Conservation (phyloP, 2,113 vertebrate genomes). For the Chlorodrepanis virens region DNA sequence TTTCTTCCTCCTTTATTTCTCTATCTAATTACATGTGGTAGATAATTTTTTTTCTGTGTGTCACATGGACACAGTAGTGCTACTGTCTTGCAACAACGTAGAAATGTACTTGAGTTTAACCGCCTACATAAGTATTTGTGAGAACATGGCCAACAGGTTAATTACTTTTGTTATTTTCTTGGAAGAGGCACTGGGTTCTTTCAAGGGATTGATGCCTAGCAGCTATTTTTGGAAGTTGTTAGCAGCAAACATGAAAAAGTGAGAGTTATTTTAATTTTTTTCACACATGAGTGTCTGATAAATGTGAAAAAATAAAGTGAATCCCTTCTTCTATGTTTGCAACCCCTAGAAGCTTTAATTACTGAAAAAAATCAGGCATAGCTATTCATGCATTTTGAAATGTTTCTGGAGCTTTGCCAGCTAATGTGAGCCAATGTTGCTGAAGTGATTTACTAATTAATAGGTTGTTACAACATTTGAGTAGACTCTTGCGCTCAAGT, state of each 20-base stretch:
- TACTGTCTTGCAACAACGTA: neutral
- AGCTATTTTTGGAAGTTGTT: constrained; percentile 25
- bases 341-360: constrained; percentile 17
- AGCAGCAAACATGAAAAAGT: neutral
- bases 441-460: constrained; percentile 61
- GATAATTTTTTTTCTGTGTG: neutral
- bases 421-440: constrained; percentile 7
- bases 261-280: neutral
- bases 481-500: constrained; percentile 30
- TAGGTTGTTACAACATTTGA: constrained; percentile 37
- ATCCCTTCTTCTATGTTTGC: neutral
- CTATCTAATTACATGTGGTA: neutral
- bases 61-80: neutral
- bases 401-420: constrained; percentile 33
- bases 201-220: neutral
- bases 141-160: constrained; percentile 9
- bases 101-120: neutral
- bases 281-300: constrained; percentile 13
- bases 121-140: neutral
- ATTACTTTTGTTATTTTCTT: constrained; percentile 16
- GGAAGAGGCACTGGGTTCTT: neutral
- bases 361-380: constrained; percentile 10
- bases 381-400: constrained; percentile 22
- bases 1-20: neutral
- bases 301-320: constrained; percentile 20